Base-by-base conservation (phyloP, 2,113 vertebrate species). In the Atherinomorus stipes region DNA sequence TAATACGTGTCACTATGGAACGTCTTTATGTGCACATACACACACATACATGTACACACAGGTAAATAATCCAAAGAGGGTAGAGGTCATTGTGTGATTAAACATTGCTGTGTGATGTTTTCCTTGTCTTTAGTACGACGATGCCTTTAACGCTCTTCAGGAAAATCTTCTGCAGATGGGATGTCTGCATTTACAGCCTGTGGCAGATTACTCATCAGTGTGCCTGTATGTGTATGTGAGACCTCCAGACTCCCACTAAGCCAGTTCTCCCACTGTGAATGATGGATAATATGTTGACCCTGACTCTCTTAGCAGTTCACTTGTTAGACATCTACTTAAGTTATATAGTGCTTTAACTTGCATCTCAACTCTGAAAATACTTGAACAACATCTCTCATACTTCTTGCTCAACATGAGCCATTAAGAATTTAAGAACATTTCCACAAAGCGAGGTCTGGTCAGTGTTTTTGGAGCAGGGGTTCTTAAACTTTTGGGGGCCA, bases 31-130 rank as follows among this genome's bases (percentile, higher is more conserved):
- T 18, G 16, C 42, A 44, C 42, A 42, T 9, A 38, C 37, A 42
- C 38, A 42, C 38, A 42, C 38, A 44, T 49, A 21, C 52, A 51
- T 28, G 67, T 49, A 71, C 13, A 7, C 63, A 72, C 57, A 78
- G 60, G 64, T 34, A 71, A 78, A 81, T 81, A 72, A 78, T 84
- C 54, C 62, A 85, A 85, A 77, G 78, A 68, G 63, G 61, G 66
- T 51, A 74, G 21, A 47, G 77, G 83, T 80, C 89, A 71, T 13
- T 31, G 83, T 72, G 59, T 84, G 76, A 88, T 89, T 70, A 86
- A 74, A 76, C 79, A 40, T 57, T 67, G 2, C 52, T 49, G 40
- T 60, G 38, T 28, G 23, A 57, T 12, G 11, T 22, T 59, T 18
- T 74, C 34, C 40, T 34, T 77, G 50, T 74, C 51, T 58, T n/a